Evolutionary conservation across 2,888 invertebrate genomes (phyloP).

Genomic region (Nomada ferruginata): DNA sequence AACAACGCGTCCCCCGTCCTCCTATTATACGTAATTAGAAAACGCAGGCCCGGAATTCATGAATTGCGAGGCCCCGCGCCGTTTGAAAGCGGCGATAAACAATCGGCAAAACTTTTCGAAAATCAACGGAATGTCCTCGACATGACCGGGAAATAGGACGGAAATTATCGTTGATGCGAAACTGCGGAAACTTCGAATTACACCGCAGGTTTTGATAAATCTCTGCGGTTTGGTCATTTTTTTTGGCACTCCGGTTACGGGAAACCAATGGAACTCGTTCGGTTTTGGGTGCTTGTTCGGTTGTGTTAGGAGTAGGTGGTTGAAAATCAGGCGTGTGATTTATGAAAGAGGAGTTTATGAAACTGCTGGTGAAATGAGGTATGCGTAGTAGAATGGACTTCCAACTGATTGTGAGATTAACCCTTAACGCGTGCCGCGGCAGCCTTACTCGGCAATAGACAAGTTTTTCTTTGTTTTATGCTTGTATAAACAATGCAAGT

Average conservation of each 20-base stretch:
- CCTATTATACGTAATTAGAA: constrained; percentile 21
- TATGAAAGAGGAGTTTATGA: too few species aligned
- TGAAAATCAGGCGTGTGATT: too few species aligned
- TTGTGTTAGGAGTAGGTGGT: too few species aligned
- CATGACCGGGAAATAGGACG: constrained; percentile 2
- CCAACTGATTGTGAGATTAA: too few species aligned
- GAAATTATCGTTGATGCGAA: neutral
- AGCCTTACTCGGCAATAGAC: too few species aligned
- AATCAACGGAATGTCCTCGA: neutral
- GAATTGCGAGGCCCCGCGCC: neutral
- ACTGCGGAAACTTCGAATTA: neutral
- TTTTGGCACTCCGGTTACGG: too few species aligned
- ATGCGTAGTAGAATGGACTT: too few species aligned
- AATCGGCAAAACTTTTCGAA: constrained; percentile 3
- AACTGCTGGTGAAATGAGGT: too few species aligned
- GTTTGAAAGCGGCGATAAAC: neutral
- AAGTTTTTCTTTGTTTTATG: too few species aligned
- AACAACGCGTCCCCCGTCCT: constrained; percentile 3
- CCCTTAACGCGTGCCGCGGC: too few species aligned
- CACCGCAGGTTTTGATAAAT: neutral
- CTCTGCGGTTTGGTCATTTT: neutral
- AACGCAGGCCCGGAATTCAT: neutral
- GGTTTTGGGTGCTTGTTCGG: too few species aligned
- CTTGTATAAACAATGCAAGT: too few species aligned
- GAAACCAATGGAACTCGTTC: neutral